Conservation (phyloP, 2,888 invertebrate species). For the Tiliacea citrago region DNA sequence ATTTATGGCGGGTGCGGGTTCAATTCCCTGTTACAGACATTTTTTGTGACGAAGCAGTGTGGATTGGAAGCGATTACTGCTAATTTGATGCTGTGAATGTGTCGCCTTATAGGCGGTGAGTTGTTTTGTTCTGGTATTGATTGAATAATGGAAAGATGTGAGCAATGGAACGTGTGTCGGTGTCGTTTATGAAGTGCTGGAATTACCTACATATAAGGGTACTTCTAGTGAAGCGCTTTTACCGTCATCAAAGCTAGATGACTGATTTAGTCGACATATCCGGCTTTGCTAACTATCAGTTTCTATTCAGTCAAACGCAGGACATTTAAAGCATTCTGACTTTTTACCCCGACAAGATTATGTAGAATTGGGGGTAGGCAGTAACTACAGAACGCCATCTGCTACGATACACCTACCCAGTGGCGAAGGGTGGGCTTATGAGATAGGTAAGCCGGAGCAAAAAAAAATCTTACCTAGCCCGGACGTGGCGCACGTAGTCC, state of each 20-base stretch:
- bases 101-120: constrained; percentile 28
- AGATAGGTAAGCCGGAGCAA: no score
- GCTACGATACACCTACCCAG: no score
- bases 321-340: background rate
- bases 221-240: constrained; percentile 1
- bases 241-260: background rate
- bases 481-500: no score
- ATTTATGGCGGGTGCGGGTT: constrained; percentile 73
- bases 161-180: constrained; percentile 14
- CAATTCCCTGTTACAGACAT: constrained; percentile 69
- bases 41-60: constrained; percentile 54
- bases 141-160: constrained; percentile 51
- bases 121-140: constrained; percentile 51
- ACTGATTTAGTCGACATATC: background rate
- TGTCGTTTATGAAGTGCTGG: constrained; percentile 8
- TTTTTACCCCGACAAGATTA: background rate
- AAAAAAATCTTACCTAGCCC: no score
- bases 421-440: no score
- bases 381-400: no score
- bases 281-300: no score
- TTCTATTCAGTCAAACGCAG: background rate
- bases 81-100: constrained; percentile 61
- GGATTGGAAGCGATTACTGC: constrained; percentile 56
- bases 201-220: constrained; percentile 7
- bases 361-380: no score